These are phyloP conservation scores for Diadumene lineata DNA, from an alignment of 92 coral and sea anemone genomes.

Conservation along the genomic window DNA sequence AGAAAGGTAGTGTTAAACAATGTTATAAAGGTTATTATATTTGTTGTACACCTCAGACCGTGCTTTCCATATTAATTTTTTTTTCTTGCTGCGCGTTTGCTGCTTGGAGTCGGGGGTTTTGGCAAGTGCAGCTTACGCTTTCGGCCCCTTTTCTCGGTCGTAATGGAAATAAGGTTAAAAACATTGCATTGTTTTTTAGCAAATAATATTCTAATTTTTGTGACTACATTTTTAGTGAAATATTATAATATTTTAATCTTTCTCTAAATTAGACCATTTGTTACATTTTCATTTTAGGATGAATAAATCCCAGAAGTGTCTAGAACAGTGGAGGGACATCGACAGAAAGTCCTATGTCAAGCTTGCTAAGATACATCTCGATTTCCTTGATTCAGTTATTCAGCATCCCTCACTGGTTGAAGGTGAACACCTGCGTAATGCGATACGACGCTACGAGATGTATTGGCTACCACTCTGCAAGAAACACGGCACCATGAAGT, in stretches of 20 bases:
- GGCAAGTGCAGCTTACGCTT: too few species aligned
- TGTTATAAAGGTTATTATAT: too few species aligned
- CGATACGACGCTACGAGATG: slow-evolving; percentile 63
- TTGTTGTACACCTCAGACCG: too few species aligned
- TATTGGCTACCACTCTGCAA: slow-evolving; percentile 58
- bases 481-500: slow-evolving; percentile 34
- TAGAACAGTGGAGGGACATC: slow-evolving; percentile 26
- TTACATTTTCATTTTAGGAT: background rate
- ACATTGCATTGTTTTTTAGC: too few species aligned
- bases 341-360: slow-evolving; percentile 33
- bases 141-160: too few species aligned
- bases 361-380: slow-evolving; percentile 14
- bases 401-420: slow-evolving; percentile 45
- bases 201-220: too few species aligned
- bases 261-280: too few species aligned
- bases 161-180: too few species aligned
- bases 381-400: slow-evolving; percentile 37
- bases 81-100: too few species aligned
- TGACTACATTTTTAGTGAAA: background rate
- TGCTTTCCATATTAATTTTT: too few species aligned
- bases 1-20: too few species aligned
- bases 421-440: slow-evolving; percentile 51
- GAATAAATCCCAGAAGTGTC: slow-evolving; percentile 26
- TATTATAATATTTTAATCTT: background rate
- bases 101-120: too few species aligned